phyloP scores from a whole-genome alignment of 2,113 vertebrate genomes.

The Ellobius talpinus region DNA sequence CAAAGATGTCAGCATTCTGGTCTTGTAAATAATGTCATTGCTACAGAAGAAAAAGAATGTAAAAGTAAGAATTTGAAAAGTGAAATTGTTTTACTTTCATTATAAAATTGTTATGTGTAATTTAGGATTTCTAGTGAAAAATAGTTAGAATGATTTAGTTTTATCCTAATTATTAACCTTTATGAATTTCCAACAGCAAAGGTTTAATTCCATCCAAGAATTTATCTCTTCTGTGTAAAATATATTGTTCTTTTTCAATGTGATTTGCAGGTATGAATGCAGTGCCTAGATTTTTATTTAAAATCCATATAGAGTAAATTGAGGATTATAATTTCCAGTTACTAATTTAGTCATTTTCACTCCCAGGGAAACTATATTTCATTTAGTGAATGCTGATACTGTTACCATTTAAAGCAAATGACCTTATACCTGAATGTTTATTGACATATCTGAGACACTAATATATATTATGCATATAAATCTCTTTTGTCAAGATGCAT shows the following conservation, averaged over 20 bases:
- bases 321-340: neutral
- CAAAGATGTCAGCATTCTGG: neutral
- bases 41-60: neutral
- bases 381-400: neutral
- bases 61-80: neutral
- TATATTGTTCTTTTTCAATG: neutral
- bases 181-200: neutral
- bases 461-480: neutral
- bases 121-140: neutral
- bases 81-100: neutral
- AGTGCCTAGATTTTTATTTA: neutral
- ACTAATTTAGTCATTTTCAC: neutral
- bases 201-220: neutral
- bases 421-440: neutral
- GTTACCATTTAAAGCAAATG: neutral
- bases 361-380: neutral
- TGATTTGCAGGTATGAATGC: neutral
- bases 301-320: neutral
- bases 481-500: neutral
- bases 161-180: neutral
- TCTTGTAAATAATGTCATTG: constrained; percentile 2
- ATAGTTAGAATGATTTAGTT: neutral
- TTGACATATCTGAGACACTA: neutral
- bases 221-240: constrained; percentile 4
- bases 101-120: neutral